phyloP scores from a whole-genome alignment of 2,113 vertebrate genomes.

The Condylura cristata region DNA sequence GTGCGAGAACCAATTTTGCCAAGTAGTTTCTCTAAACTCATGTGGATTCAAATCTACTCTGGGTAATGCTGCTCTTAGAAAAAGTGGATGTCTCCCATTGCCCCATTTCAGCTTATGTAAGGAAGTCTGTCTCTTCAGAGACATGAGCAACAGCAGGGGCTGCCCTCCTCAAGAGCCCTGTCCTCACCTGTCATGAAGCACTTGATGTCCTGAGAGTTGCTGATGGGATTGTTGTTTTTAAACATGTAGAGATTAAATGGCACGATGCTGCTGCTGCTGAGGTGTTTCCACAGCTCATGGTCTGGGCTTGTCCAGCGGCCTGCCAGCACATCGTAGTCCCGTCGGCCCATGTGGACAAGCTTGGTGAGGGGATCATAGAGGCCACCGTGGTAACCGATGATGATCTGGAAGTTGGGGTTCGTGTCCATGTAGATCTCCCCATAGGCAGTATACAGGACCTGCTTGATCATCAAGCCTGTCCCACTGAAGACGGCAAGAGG shows the following conservation, averaged over 20 bases:
- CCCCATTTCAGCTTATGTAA: background rate
- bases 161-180: background rate
- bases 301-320: conserved; percentile 98
- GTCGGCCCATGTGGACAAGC: conserved; percentile 96
- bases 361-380: conserved; percentile 97
- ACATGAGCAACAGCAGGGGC: background rate
- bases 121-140: background rate
- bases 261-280: conserved; percentile 93
- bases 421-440: conserved; percentile 98
- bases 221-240: conserved; percentile 99
- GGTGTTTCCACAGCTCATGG: conserved; percentile 94
- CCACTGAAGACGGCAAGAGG: conserved; percentile 98
- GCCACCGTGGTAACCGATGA: conserved; percentile 97
- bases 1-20: background rate
- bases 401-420: conserved; percentile 95
- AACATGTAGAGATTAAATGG: conserved; percentile 99
- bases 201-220: conserved; percentile 96
- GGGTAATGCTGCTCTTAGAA: background rate
- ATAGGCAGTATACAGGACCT: conserved; percentile 96
- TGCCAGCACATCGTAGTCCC: conserved; percentile 96
- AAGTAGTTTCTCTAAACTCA: background rate
- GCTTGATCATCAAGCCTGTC: conserved; percentile 97
- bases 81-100: background rate
- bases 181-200: conserved; percentile 98
- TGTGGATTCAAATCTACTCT: conserved; percentile 3